Percentiles rank a stretch among this genome's conserved stretches.
Conservation (phyloP, 2,797 vertebrate genomes). For the Falco novaeseelandiae region DNA sequence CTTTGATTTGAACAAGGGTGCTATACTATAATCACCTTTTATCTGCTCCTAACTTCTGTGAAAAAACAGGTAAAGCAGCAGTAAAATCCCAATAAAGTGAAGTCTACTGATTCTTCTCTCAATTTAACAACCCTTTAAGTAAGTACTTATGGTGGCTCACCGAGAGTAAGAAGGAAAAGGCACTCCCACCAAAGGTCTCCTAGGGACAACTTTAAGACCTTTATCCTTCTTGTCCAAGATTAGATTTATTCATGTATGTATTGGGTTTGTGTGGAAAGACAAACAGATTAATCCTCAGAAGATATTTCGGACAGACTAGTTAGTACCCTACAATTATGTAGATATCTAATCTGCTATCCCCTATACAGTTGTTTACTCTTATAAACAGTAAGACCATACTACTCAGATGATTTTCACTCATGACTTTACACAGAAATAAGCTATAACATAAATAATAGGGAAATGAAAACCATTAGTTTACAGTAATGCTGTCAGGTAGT, state of each 20-base stretch:
- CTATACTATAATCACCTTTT: not conserved
- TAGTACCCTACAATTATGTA: not conserved
- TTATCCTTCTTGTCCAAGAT: not conserved
- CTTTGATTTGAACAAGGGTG: not conserved
- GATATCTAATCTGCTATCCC: not conserved
- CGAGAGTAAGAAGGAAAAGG: not conserved
- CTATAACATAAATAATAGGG: not conserved
- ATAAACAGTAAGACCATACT: not conserved
- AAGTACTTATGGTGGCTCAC: not conserved
- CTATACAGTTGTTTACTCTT: not conserved
- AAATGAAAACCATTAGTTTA: not conserved
- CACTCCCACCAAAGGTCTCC: not conserved
- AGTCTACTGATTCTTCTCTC: not conserved
- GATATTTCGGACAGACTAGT: not conserved
- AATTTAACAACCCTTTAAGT: not conserved
- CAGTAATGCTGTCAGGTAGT: rapidly evolving
- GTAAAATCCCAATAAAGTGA: not conserved
- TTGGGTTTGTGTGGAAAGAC: not conserved
- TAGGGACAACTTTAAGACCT: not conserved
- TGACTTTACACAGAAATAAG: not conserved
- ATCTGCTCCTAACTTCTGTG: not conserved
- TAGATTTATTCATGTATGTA: not conserved
- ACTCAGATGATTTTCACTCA: not conserved
- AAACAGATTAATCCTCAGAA: not conserved
- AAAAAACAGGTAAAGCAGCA: not conserved